Evolutionary conservation across 2,113 vertebrate genomes (phyloP).

Genomic region (Uropsilus gracilis): DNA sequence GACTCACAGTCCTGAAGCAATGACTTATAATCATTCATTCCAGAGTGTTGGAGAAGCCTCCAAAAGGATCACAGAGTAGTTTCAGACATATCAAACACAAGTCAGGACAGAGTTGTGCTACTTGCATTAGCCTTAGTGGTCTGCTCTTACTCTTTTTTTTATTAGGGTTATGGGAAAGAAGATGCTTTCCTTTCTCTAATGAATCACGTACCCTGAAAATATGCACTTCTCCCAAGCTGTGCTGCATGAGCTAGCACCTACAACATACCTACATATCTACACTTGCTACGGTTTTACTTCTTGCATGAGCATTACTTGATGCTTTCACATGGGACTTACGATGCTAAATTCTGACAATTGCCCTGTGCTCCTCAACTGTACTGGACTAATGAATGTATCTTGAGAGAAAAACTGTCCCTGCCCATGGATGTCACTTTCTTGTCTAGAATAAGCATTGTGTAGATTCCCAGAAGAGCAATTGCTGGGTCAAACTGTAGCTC

Average conservation of each 20-base stretch:
- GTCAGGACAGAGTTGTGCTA: neutral
- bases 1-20: neutral
- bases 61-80: neutral
- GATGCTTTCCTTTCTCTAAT: neutral
- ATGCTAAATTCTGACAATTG: neutral
- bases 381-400: fast-evolving
- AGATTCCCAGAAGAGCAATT: too few species aligned
- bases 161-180: fast-evolving
- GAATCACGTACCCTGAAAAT: neutral
- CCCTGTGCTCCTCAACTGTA: neutral
- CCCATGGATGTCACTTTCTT: conserved; percentile 5
- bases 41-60: neutral
- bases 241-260: neutral
- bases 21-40: neutral
- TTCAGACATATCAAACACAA: neutral
- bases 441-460: too few species aligned
- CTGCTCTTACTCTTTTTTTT: neutral
- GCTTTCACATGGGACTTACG: neutral
- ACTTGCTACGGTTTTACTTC: conserved; percentile 28
- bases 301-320: conserved; percentile 41
- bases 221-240: neutral
- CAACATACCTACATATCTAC: neutral
- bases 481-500: too few species aligned
- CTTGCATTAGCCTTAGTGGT: neutral
- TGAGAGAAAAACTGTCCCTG: neutral